Conservation (phyloP, 2,797 vertebrate species). For the Cuniculus paca region DNA sequence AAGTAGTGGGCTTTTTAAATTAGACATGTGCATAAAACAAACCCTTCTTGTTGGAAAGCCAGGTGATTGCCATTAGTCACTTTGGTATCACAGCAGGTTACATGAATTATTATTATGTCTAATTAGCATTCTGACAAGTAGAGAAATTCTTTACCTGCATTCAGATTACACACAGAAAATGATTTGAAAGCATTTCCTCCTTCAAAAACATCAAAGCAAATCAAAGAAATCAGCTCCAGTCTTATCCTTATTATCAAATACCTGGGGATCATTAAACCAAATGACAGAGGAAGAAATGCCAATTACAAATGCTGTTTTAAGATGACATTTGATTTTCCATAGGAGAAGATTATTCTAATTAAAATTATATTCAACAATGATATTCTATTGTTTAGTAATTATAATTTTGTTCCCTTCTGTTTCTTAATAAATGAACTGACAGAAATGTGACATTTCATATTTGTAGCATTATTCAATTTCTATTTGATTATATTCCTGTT, state of each 20-base stretch:
- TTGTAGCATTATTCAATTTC: background rate
- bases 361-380: background rate
- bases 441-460: constrained; percentile 3
- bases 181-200: constrained; percentile 69
- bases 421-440: background rate
- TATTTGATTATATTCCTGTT: background rate
- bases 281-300: constrained; percentile 58
- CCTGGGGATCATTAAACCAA: constrained; percentile 55
- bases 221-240: constrained; percentile 64
- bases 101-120: constrained; percentile 75
- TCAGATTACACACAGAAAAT: constrained; percentile 60
- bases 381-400: constrained; percentile 5
- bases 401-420: background rate
- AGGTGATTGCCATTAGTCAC: constrained; percentile 64
- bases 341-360: constrained; percentile 7
- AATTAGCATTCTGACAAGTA: constrained; percentile 78
- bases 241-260: constrained; percentile 67
- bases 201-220: constrained; percentile 75
- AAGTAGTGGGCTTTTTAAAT: constrained; percentile 62
- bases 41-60: constrained; percentile 51
- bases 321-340: constrained; percentile 67
- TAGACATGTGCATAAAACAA: constrained; percentile 68
- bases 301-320: constrained; percentile 70
- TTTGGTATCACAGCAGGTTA: constrained; percentile 69
- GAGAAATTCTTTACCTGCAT: constrained; percentile 70